Evolutionary conservation across 2,797 vertebrate genomes (phyloP).

Genomic region (Emys orbicularis): DNA sequence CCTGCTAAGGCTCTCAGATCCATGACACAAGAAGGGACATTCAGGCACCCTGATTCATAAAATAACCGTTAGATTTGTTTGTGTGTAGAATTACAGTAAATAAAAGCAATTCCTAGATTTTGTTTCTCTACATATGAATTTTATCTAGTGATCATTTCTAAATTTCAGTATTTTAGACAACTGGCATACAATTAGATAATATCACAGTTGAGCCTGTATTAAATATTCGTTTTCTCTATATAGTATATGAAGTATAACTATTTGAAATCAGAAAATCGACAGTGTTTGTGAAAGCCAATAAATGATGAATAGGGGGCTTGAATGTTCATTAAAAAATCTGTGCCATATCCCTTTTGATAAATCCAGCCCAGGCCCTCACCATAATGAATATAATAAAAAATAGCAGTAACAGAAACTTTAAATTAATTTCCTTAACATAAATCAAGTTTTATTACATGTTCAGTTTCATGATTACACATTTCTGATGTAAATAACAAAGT

Average conservation of each 20-base stretch:
- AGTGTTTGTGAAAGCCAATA: not conserved
- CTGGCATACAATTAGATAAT: not conserved
- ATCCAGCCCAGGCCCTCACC: not conserved
- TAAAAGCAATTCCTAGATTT: not conserved
- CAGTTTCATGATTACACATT: slow-evolving; percentile 6
- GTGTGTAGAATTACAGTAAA: not conserved
- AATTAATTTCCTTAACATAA: slow-evolving; percentile 32
- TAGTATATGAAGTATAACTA: not conserved
- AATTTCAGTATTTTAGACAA: not conserved
- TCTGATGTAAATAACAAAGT: slow-evolving; percentile 23
- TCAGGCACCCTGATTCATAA: not conserved
- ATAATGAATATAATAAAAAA: not conserved
- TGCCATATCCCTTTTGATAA: not conserved
- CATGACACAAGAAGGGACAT: not conserved
- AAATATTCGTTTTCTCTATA: not conserved
- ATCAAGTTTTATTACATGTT: slow-evolving; percentile 22
- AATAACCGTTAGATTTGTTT: not conserved
- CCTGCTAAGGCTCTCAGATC: not conserved
- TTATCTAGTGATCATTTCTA: not conserved
- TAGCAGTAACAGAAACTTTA: not conserved
- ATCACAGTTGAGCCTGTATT: not conserved
- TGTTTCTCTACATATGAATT: slow-evolving; percentile 3
- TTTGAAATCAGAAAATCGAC: slow-evolving; percentile 1
- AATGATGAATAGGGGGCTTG: not conserved
- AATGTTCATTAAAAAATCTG: not conserved